These are phyloP conservation scores for Enteromius paludinosus DNA, from an alignment of 2,797 vertebrate genomes.

Conservation along the genomic window DNA sequence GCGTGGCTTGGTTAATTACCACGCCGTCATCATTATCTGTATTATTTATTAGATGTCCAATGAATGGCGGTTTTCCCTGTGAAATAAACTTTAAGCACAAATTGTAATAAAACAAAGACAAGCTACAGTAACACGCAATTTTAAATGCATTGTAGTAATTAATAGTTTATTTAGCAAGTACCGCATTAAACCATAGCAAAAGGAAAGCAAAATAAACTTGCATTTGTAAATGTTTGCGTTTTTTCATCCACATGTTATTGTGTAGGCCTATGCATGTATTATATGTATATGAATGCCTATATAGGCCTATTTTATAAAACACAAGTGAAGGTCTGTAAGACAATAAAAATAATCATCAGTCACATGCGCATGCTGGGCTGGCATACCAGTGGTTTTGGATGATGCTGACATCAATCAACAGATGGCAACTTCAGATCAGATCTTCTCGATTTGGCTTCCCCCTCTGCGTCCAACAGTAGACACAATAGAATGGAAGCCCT, in stretches of 20 bases:
- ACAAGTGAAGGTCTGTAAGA: neutral
- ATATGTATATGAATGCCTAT: too few species aligned
- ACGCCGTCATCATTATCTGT: neutral
- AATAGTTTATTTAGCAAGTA: neutral
- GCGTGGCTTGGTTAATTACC: conserved; percentile 79
- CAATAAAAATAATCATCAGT: neutral
- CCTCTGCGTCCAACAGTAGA: conserved; percentile 44
- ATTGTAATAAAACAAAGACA: neutral
- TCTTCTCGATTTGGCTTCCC: conserved; percentile 49
- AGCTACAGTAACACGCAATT: neutral
- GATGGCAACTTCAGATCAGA: conserved; percentile 67
- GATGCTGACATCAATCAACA: conserved; percentile 60
- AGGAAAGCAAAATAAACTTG: neutral
- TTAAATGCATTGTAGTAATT: neutral
- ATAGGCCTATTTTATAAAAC: neutral
- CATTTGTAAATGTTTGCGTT: neutral
- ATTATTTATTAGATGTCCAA: conserved; percentile 7
- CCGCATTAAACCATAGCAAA: neutral
- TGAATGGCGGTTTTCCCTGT: neutral
- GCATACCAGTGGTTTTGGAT: conserved; percentile 47
- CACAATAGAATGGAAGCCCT: conserved; percentile 64
- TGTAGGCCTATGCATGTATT: neutral
- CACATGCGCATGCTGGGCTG: too few species aligned
- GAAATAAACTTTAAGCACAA: neutral
- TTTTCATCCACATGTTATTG: neutral